phyloP scores from a whole-genome alignment of 2,888 invertebrate species.

The Theretra japonica region DNA sequence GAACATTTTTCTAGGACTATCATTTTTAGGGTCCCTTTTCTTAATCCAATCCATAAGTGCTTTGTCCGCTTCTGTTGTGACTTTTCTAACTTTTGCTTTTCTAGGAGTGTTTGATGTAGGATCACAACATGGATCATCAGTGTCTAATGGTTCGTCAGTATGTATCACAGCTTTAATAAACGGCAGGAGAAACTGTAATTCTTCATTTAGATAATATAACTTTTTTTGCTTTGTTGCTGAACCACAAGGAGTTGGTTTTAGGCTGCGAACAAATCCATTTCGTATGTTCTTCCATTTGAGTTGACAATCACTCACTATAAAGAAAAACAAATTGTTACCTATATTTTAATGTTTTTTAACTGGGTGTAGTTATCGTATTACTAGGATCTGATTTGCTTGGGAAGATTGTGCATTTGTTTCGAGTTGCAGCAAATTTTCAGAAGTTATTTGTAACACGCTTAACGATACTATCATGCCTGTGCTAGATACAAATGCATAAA shows the following conservation, averaged over 20 bases:
- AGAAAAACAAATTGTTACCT: background rate
- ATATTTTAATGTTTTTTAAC: too few species aligned
- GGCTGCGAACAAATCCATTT: slow-evolving; percentile 27
- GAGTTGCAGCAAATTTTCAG: too few species aligned
- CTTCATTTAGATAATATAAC: slow-evolving; percentile 29
- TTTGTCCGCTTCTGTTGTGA: background rate
- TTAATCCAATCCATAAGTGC: background rate
- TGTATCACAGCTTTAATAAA: slow-evolving; percentile 24
- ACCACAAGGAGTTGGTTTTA: slow-evolving; percentile 28
- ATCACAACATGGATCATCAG: background rate
- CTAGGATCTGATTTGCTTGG: too few species aligned
- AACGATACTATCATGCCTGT: too few species aligned
- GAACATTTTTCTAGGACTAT: slow-evolving; percentile 14
- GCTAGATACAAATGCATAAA: too few species aligned
- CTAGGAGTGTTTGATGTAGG: background rate
- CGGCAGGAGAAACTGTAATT: slow-evolving; percentile 25
- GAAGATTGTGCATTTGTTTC: too few species aligned
- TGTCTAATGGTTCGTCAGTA: background rate
- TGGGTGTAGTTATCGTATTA: too few species aligned
- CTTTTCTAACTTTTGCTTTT: background rate
- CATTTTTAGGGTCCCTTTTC: slow-evolving; percentile 1
- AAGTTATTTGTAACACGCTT: too few species aligned
- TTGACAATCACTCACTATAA: slow-evolving; percentile 28
- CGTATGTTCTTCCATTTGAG: slow-evolving; percentile 29
- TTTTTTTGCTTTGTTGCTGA: slow-evolving; percentile 28